Percentiles rank a stretch among this genome's conserved stretches.
phyloP scores from a whole-genome alignment of 2,113 vertebrate species.

The Microtus richardsoni region DNA sequence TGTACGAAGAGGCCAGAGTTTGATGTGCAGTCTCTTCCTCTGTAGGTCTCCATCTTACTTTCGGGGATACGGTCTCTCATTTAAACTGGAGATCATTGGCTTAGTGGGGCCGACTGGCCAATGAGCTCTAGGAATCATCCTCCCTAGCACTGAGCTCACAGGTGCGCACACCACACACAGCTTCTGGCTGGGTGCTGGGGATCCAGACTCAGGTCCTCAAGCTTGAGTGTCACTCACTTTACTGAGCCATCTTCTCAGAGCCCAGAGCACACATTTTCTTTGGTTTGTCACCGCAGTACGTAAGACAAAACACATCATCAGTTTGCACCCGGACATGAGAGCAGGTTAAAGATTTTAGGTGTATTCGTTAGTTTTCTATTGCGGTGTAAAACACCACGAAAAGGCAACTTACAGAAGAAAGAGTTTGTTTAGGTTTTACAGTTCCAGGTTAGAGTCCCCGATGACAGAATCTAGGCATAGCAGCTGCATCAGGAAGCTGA shows the following conservation, averaged over 20 bases:
- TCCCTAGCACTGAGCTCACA: background rate
- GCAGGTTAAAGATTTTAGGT: background rate
- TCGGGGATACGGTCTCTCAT: background rate
- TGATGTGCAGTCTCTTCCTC: background rate
- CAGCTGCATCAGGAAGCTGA: background rate
- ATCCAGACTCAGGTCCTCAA: background rate
- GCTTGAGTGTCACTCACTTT: background rate
- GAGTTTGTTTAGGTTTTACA: background rate
- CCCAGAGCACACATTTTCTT: background rate
- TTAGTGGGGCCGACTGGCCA: background rate
- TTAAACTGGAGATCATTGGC: background rate
- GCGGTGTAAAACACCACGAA: background rate
- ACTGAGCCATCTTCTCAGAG: background rate
- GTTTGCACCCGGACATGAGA: background rate
- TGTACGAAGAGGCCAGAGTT: background rate
- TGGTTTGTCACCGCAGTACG: background rate
- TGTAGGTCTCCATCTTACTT: background rate
- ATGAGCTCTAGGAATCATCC: background rate
- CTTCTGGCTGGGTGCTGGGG: too few relatives aligned
- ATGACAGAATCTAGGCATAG: background rate
- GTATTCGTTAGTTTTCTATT: background rate
- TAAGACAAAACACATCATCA: background rate
- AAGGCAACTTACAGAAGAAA: background rate
- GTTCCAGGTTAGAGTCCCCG: background rate
- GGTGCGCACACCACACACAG: background rate